Evolutionary conservation across 2,113 vertebrate species (phyloP).

Genomic region (Chascanopsetta lugubris): DNA sequence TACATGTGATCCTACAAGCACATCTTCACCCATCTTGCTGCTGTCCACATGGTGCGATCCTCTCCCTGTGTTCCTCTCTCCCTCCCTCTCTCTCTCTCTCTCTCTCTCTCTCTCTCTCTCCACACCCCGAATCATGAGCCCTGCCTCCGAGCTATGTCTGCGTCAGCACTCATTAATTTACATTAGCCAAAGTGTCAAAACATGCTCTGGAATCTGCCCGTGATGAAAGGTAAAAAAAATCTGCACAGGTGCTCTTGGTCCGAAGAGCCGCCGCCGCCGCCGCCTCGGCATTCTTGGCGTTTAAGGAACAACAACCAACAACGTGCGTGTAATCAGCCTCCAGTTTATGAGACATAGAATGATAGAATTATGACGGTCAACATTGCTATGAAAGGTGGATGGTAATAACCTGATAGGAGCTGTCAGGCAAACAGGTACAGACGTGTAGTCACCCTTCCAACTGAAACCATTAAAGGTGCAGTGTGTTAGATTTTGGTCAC

Average conservation of each 20-base stretch:
- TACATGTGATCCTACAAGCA: slow-evolving; percentile 2
- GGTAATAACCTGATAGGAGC: slow-evolving; percentile 38
- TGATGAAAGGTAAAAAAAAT: slow-evolving; percentile 75
- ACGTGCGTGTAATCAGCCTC: slow-evolving; percentile 42
- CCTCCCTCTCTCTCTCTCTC: slow-evolving; percentile 62
- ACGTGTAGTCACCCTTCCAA: slow-evolving; percentile 34
- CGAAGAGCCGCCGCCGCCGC: slow-evolving; percentile 42
- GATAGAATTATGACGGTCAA: slow-evolving; percentile 47
- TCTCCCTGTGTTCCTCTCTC: slow-evolving; percentile 46
- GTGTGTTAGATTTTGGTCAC: no score
- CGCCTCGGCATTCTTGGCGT: slow-evolving; percentile 56
- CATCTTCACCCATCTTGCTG: slow-evolving; percentile 1
- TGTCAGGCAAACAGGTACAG: slow-evolving; percentile 33
- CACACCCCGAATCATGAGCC: slow-evolving; percentile 67
- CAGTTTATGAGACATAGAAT: slow-evolving; percentile 56
- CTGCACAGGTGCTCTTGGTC: slow-evolving; percentile 74
- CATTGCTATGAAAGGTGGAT: slow-evolving; percentile 39
- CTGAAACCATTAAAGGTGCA: slow-evolving; percentile 57
- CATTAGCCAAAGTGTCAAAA: slow-evolving; percentile 84
- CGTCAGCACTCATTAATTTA: slow-evolving; percentile 82
- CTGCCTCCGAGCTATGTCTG: slow-evolving; percentile 73
- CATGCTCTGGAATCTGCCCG: slow-evolving; percentile 76
- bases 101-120: slow-evolving; percentile 50
- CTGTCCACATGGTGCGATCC: slow-evolving; percentile 17
- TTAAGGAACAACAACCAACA: slow-evolving; percentile 46